Evolutionary conservation across 2,113 vertebrate genomes (phyloP), one percentile per base, ranked within the genome.

Genomic region (Scytalopus superciliaris): DNA sequence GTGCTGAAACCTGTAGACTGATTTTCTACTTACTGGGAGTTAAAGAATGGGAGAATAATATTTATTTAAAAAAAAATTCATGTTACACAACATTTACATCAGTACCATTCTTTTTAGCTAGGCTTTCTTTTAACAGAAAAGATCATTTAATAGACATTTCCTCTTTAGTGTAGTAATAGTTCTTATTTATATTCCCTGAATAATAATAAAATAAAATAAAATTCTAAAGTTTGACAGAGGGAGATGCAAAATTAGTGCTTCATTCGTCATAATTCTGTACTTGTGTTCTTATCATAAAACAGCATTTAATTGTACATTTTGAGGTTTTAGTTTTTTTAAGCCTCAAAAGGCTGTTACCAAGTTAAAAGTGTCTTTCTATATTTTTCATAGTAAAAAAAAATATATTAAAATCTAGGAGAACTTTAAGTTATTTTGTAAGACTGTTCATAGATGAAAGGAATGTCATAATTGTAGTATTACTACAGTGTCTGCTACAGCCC

Each of bases 21-120:
- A 75, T 89, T 96, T 92, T 79, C n/a, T 90, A 76, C 23, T 83
- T 95, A 96, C 70, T 94, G 66, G 37, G 96, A 97, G 91, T 96
- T 70, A 96, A 95, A 37, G 28, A 93, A 7, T 60, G 40, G 94
- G 78, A 92, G 57, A 84, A 78, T 90, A 93, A 84, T 87, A 84
- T 84, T 69, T 60, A 91, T 96, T 76, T 23, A 8, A 23, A 45
- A 92, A 76, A 68, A 40, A 59, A 52, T 27, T 1, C 6, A 53
- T 33, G 12, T 90, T 89, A 50, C 40, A 17, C 6, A 72, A 33
- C 27, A 19, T 92, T 83, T 72, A 35, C 85, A 56, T 76, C 40
- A 47, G n/a, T 67, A 69, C 12, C 17, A 2, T 23, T 37, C 19
- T 62, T 90, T 84, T 89, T 35, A 23, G 3, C 9, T 69, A 59